Percentiles rank a stretch among this genome's conserved stretches.
Evolutionary conservation across 1,140 invertebrate species (phyloP).

Genomic region (Drosophila mayri): DNA sequence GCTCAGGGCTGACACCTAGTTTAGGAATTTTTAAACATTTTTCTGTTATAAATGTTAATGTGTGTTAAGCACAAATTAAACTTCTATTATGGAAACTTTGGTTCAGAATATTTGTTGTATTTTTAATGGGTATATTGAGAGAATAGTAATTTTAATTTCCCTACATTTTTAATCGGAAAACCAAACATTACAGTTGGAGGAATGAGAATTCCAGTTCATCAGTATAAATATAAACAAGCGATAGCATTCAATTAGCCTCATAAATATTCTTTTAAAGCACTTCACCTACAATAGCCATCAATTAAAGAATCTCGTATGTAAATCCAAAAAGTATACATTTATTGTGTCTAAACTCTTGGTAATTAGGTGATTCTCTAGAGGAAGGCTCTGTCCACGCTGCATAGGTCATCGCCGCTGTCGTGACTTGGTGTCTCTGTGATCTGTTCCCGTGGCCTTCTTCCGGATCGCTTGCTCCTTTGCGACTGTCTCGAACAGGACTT

Average conservation of each 20-base stretch:
- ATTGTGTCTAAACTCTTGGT: slow-evolving; percentile 38
- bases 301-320: not conserved
- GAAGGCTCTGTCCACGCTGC: slow-evolving; percentile 79
- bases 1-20: too few species aligned
- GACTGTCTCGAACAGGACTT: slow-evolving; percentile 70
- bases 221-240: too few species aligned
- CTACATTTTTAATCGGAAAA: too few species aligned
- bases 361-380: slow-evolving; percentile 51
- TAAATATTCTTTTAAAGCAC: too few species aligned
- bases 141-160: too few species aligned
- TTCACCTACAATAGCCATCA: too few species aligned
- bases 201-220: too few species aligned
- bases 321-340: slow-evolving; percentile 39
- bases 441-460: slow-evolving; percentile 29
- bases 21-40: not conserved
- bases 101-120: too few species aligned
- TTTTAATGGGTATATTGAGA: too few species aligned
- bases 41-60: not conserved
- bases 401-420: slow-evolving; percentile 80
- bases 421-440: slow-evolving; percentile 47
- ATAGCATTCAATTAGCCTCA: too few species aligned
- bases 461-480: slow-evolving; percentile 51
- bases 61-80: not conserved
- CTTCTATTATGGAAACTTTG: too few species aligned
- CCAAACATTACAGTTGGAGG: too few species aligned